A percentile compares a stretch with the other conserved stretches of the same genome.
These are phyloP conservation scores for Alectura lathami DNA, from an alignment of 2,113 vertebrate genomes.

Conservation along the genomic window DNA sequence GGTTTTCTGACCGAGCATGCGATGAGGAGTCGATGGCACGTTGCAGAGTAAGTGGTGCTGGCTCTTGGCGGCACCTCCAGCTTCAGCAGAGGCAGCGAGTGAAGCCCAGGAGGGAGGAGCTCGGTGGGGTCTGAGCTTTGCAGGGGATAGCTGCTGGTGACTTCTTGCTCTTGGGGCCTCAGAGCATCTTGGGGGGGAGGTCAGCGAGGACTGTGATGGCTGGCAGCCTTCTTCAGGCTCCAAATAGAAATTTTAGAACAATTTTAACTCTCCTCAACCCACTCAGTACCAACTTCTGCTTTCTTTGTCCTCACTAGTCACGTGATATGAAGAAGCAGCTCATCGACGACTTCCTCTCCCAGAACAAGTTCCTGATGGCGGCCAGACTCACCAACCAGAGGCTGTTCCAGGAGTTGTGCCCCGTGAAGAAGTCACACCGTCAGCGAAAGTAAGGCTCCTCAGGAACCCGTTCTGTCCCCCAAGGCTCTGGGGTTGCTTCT, in stretches of 20 bases:
- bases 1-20: accelerated
- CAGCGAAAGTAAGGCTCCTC: constrained; percentile 86
- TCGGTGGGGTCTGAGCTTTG: background rate
- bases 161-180: background rate
- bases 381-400: constrained; percentile 91
- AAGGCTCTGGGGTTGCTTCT: background rate
- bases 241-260: accelerated
- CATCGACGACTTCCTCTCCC: constrained; percentile 92
- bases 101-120: background rate
- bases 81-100: background rate
- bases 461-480: accelerated
- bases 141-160: background rate
- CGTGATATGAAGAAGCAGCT: constrained; percentile 93
- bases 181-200: background rate
- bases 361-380: constrained; percentile 92
- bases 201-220: accelerated
- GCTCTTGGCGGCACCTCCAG: background rate
- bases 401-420: constrained; percentile 94
- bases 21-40: accelerated
- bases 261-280: background rate
- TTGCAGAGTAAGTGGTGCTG: background rate
- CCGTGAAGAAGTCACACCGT: constrained; percentile 91
- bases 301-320: constrained; percentile 74
- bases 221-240: background rate
- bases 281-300: background rate